phyloP scores from a whole-genome alignment of 2,888 invertebrate genomes.

The Entomobrya multifasciata region DNA sequence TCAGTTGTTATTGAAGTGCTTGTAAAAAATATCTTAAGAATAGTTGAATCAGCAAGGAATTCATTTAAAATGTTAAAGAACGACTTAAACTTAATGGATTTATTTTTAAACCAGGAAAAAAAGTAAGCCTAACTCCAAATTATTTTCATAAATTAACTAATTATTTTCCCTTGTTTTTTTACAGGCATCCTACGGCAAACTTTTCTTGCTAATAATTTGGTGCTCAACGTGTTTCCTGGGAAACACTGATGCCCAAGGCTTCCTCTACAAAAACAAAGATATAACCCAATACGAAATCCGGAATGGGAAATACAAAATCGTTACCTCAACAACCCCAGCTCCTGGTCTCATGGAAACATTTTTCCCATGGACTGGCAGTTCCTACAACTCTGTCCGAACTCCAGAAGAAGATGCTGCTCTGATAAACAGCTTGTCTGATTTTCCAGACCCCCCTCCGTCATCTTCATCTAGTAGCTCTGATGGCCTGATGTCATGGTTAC shows the following conservation, averaged over 20 bases:
- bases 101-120: no score
- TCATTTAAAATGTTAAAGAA: no score
- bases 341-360: slow-evolving; percentile 64
- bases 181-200: slow-evolving; percentile 11
- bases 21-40: no score
- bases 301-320: slow-evolving; percentile 49
- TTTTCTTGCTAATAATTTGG: slow-evolving; percentile 32
- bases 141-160: no score
- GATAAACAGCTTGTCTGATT: slow-evolving; percentile 62
- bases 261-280: slow-evolving; percentile 16
- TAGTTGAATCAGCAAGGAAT: no score
- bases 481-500: slow-evolving; percentile 27
- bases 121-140: no score
- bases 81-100: no score
- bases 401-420: slow-evolving; percentile 67
- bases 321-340: slow-evolving; percentile 54
- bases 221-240: background rate
- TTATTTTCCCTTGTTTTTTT: background rate
- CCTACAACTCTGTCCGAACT: slow-evolving; percentile 56
- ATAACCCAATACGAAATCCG: slow-evolving; percentile 56
- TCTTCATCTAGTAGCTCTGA: background rate
- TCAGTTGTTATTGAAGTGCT: background rate
- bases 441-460: background rate
- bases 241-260: slow-evolving; percentile 26
- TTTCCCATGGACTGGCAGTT: slow-evolving; percentile 54